Base-by-base conservation (phyloP, 2,797 vertebrate genomes). In the Gephyroberyx darwinii region DNA sequence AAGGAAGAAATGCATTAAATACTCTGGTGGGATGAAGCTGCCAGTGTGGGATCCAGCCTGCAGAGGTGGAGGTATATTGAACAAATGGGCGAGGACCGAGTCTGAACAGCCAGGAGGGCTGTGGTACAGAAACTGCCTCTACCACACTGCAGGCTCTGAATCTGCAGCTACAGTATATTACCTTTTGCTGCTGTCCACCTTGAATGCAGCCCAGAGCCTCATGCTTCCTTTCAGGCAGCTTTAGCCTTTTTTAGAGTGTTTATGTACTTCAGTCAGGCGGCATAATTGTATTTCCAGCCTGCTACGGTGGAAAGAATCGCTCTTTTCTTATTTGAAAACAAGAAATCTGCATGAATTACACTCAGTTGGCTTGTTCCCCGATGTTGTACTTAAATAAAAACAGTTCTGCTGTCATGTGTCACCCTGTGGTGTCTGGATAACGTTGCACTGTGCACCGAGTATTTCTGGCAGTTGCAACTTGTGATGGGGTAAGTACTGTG, bases 51-150 rank as follows among this genome's bases (percentile, higher is more conserved):
- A 78, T 87, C 70, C 80, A 73, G 89, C 84, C 86, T 87, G 84
- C 80, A 88, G 90, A 90, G 82, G 69, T 81, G 80, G 83, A 84
- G 77, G 84, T 82, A 86, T 88, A 91, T 90, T 90, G 85, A 84
- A 76, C 41, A 55, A 74, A 78, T 45, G 84, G 78, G 66, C 9
- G 69, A 84, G 75, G 83, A 80, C 5, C 7, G 72, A 60, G 69
- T 54, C 45, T 3, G 74, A 75, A 53, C 55, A 71, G 80, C 84
- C 75, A 19, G 74, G 45, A 79, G 84, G 85, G 69, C 75, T 68
- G 66, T 59, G 78, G 80, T 80, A 81, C 80, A 79, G 77, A 83
- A 80, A 77, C 58, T 65, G 54, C 65, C 60, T 65, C 51, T 0
- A 4, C 19, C 63, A 78, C 77, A 78, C 81, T 35, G 26, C 75